Base-by-base conservation (phyloP, 1,140 invertebrate species). In the Patella vulgata region DNA sequence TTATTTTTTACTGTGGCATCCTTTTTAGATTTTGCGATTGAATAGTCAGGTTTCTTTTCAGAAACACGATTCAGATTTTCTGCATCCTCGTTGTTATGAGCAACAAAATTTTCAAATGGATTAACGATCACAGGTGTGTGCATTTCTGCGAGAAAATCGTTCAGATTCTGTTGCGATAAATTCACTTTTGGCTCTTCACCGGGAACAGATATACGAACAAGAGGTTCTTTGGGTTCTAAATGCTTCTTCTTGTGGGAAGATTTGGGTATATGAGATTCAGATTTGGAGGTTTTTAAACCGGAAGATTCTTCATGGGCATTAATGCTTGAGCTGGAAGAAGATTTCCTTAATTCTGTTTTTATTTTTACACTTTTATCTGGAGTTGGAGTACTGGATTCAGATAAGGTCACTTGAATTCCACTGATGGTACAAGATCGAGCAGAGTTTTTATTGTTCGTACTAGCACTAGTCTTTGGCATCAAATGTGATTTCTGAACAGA, bases 51-150 rank as follows among this genome's bases (percentile, higher is more conserved):
- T 8, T 5, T 5, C 14, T 36, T 5, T n/a, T n/a, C n/a, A n/a
- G n/a, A n/a, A n/a, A n/a, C n/a, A n/a, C n/a, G n/a, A n/a, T n/a
- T n/a, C n/a, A n/a, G 68, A 43, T 68, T 74, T 56, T 71, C 68
- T 14, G 71, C 68, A 47, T 68, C 57, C 42, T 71, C 68, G 11
- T 59, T 51, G 5, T 36, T 5, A 36, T 14, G 14, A 5, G 33
- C 6, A 5, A 36, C 33, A 46, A 68, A 54, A 47, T 75, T 66
- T 60, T 78, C 78, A 73, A 74, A 80, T 21, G 78, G 78, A 63
- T 80, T 77, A 3, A 77, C 73, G 53, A 80, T 80, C 11, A 80
- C 58, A n/a, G 78, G 78, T 6, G 75, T 76, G 8, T 61, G 66
- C n/a, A 72, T 55, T 14, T 36, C 33, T 14, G 33, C 33, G 5